Percentiles rank a stretch among this genome's conserved stretches.
Evolutionary conservation across 2,113 vertebrate genomes (phyloP).

Genomic region (Neolamprologus cancellatus): DNA sequence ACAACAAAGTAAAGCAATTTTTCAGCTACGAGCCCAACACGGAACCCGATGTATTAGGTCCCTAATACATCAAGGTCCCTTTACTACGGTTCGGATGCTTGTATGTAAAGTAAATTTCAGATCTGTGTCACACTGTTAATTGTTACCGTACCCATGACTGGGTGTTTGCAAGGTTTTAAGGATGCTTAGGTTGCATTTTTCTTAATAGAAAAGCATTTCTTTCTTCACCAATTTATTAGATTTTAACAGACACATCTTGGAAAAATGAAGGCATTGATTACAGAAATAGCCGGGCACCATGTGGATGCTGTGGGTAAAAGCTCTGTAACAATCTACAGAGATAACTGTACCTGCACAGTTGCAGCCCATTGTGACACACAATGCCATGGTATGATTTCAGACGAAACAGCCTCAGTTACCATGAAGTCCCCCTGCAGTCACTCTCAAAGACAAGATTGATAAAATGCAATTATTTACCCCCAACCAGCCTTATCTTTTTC

Average conservation of each 20-base stretch:
- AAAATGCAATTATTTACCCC: not conserved
- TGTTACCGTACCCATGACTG: not conserved
- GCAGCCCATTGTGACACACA: not conserved
- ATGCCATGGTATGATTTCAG: conserved; percentile 5
- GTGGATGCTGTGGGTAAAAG: not conserved
- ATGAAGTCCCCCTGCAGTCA: not conserved
- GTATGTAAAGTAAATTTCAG: not conserved
- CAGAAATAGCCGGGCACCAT: not conserved
- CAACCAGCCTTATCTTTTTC: not conserved
- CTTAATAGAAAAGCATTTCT: not conserved
- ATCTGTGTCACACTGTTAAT: not conserved
- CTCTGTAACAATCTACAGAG: not conserved
- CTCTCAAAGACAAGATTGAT: not conserved
- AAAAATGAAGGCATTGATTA: not conserved
- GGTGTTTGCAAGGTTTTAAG: not conserved
- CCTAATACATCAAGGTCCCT: not conserved
- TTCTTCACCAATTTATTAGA: not conserved
- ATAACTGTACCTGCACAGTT: not conserved
- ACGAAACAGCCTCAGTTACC: conserved; percentile 27
- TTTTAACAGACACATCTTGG: not conserved
- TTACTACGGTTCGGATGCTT: not conserved
- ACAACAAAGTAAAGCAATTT: not conserved
- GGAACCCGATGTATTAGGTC: not conserved
- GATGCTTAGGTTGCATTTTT: not conserved
- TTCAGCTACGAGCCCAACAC: not conserved